Evolutionary conservation across 2,888 invertebrate genomes (phyloP), one percentile per base, ranked within the genome.

Genomic region (Hypercompe scribonia): DNA sequence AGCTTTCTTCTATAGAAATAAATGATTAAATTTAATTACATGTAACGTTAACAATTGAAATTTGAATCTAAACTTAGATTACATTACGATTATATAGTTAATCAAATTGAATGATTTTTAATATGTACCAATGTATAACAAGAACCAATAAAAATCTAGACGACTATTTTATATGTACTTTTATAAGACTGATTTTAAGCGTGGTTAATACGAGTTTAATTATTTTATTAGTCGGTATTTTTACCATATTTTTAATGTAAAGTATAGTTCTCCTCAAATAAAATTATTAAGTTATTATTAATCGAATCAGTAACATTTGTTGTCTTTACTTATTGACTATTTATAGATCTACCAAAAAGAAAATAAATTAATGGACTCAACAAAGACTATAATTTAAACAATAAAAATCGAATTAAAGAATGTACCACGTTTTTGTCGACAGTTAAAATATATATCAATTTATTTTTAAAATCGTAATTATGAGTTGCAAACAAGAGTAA

Each of bases 401-500:
- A n/a, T n/a, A n/a, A n/a, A n/a, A n/a, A n/a, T n/a, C n/a, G n/a
- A n/a, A n/a, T n/a, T n/a, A 54, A 54, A n/a, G 10, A 54, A 54
- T 61, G 1, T 61, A 28, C 31, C 50, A 24, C 50, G 50, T 50
- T n/a, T 50, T 50, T 50, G 21, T 7, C 0, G 21, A 24, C 24
- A 24, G 24, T 50, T 1, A 3, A 18, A 4, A 50, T 46, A 50
- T 7, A 7, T 24, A 24, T 50, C 24, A 8, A n/a, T 61, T 11
- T 28, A 7, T 61, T 31, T 61, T 67, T 34, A 24, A 36, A 34
- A 63, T 50, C 3, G 18, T 11, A 54, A 68, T 24, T 33, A 68
- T 21, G 4, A 64, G 34, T 36, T 46, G 28, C 4, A 64, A 68
- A 77, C 64, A 81, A 77, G 64, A 75, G 70, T 77, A 76, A 78